Percentiles rank a stretch among this genome's conserved stretches.
phyloP scores from a whole-genome alignment of 2,113 vertebrate genomes.

The Pangasianodon gigas region DNA sequence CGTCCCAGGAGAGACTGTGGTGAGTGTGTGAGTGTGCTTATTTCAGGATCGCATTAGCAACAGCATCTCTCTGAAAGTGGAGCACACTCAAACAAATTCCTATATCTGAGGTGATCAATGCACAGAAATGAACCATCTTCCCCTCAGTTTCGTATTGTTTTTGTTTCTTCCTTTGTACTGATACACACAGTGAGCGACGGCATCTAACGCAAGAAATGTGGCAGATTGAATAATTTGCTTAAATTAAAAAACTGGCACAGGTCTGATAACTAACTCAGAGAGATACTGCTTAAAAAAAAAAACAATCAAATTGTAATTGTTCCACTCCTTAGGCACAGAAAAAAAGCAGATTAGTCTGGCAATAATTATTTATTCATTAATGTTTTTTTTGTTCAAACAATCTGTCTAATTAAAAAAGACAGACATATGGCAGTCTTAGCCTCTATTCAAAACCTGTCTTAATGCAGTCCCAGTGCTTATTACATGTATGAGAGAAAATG shows the following conservation, averaged over 20 bases:
- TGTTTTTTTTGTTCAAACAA: constrained; percentile 74
- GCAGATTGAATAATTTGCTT: constrained; percentile 70
- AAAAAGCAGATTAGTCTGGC: neutral
- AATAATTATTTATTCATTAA: constrained; percentile 73
- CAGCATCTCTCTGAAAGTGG: constrained; percentile 62
- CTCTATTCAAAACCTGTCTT: constrained; percentile 49
- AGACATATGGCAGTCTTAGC: constrained; percentile 55
- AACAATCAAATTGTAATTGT: constrained; percentile 61
- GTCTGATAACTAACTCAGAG: constrained; percentile 70
- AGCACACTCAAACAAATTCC: constrained; percentile 54
- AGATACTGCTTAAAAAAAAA: constrained; percentile 70
- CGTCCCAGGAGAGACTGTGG: constrained; percentile 67
- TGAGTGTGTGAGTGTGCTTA: constrained; percentile 69
- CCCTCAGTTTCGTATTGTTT: constrained; percentile 30
- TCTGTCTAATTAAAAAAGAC: constrained; percentile 71
- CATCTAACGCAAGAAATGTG: constrained; percentile 56
- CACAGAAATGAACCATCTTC: constrained; percentile 18
- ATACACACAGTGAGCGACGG: neutral
- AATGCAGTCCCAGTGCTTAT: constrained; percentile 19
- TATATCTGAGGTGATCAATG: constrained; percentile 45
- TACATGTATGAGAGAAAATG: constrained; percentile 16
- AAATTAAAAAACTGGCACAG: constrained; percentile 71
- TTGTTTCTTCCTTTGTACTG: neutral
- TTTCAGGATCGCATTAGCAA: constrained; percentile 68
- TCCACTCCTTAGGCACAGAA: neutral